Conservation (phyloP, 2,888 invertebrate genomes). For the Drosophila leonis region DNA sequence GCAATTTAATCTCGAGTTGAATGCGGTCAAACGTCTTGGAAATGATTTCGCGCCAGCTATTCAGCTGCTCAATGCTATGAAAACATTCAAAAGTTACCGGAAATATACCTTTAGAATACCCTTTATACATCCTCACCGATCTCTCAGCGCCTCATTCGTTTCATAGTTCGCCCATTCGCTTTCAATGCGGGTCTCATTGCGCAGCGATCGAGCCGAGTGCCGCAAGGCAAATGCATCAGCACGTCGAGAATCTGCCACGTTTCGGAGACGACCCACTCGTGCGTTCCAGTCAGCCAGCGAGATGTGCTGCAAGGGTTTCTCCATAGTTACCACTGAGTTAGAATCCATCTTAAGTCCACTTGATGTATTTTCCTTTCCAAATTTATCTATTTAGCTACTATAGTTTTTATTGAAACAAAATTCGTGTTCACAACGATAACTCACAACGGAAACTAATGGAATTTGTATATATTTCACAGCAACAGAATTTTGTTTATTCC, state of each 20-base stretch:
- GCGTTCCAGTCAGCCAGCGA: slow-evolving; percentile 91
- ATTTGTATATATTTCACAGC: neutral
- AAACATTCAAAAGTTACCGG: neutral
- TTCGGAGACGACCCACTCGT: slow-evolving; percentile 90
- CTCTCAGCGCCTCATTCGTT: slow-evolving; percentile 90
- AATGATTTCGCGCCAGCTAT: slow-evolving; percentile 87
- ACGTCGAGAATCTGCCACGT: slow-evolving; percentile 89
- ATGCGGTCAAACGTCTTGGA: slow-evolving; percentile 87
- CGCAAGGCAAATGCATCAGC: slow-evolving; percentile 90
- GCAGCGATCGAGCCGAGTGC: slow-evolving; percentile 89
- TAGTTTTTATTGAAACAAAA: slow-evolving; percentile 1
- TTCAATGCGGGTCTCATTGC: slow-evolving; percentile 91
- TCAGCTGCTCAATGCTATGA: slow-evolving; percentile 86
- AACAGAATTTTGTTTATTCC: slow-evolving; percentile 21
- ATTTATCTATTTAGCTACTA: slow-evolving; percentile 1
- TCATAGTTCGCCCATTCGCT: slow-evolving; percentile 92
- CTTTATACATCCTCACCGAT: slow-evolving; percentile 85
- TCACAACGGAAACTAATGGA: slow-evolving; percentile 28
- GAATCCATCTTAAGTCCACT: slow-evolving; percentile 73
- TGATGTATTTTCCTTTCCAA: neutral
- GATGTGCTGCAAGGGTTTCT: slow-evolving; percentile 90
- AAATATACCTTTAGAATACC: too few relatives aligned
- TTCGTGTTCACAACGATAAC: slow-evolving; percentile 26
- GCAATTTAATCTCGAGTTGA: slow-evolving; percentile 88
- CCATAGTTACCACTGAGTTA: slow-evolving; percentile 87